A percentile compares a stretch with the other conserved stretches of the same genome.
Evolutionary conservation across 1,140 invertebrate species (phyloP).

Genomic region (Teleogryllus occipitalis): DNA sequence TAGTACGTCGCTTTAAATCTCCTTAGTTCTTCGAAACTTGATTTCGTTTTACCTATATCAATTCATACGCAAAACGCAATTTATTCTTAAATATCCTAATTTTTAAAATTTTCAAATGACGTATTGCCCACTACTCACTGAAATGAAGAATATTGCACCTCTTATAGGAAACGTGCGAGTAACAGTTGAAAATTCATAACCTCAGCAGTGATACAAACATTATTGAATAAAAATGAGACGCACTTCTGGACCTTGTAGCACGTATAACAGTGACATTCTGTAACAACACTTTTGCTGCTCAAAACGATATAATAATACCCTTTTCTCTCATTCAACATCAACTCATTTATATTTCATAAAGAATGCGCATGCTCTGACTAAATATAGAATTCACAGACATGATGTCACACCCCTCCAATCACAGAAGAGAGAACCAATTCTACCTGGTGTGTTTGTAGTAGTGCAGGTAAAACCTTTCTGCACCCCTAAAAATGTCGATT

Average conservation of each 20-base stretch:
- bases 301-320: background rate
- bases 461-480: too few relatives aligned
- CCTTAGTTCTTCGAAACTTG: too few relatives aligned
- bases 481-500: too few relatives aligned
- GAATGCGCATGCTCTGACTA: background rate
- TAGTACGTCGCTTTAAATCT: background rate
- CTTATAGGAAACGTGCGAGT: background rate
- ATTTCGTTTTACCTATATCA: background rate
- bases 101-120: background rate
- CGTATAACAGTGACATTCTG: background rate
- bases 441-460: too few relatives aligned
- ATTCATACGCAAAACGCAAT: too few relatives aligned
- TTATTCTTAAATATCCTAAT: too few relatives aligned
- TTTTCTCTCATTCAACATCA: background rate
- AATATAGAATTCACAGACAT: background rate
- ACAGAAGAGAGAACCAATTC: background rate
- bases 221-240: background rate
- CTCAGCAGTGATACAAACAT: background rate
- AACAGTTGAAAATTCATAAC: slow-evolving; percentile 1
- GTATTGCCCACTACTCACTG: background rate
- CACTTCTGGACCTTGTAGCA: background rate
- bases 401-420: background rate
- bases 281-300: background rate
- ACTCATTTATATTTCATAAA: background rate
- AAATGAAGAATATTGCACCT: background rate